A percentile compares a stretch with the other conserved stretches of the same genome.
Evolutionary conservation across 2,113 vertebrate species (phyloP).

Genomic region (Oryzias javanicus): DNA sequence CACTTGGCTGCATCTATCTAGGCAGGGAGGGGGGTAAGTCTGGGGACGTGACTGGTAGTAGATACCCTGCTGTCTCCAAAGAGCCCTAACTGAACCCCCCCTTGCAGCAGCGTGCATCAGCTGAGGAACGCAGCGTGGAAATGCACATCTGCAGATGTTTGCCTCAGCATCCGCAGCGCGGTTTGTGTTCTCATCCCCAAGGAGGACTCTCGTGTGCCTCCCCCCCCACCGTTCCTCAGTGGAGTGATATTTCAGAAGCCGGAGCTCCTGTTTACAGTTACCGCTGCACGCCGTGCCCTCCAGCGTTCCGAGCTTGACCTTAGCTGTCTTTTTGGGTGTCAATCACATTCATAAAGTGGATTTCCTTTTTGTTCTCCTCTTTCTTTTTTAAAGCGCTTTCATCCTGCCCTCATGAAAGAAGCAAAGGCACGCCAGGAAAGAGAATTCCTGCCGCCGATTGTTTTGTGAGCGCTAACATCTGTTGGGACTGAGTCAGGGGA

Average conservation of each 20-base stretch:
- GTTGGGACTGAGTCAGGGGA: neutral
- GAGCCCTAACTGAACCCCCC: constrained; percentile 69
- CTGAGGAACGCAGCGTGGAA: constrained; percentile 56
- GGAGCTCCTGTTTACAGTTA: neutral
- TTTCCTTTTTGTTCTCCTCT: constrained; percentile 1
- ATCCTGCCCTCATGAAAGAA: constrained; percentile 12
- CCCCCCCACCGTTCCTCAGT: neutral
- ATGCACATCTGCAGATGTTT: constrained; percentile 49
- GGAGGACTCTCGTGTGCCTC: neutral
- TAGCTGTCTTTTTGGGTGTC: constrained; percentile 19
- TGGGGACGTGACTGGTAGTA: constrained; percentile 47
- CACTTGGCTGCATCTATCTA: constrained; percentile 32
- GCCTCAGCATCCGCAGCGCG: neutral
- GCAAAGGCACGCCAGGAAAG: constrained; percentile 17
- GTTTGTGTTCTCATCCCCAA: no score
- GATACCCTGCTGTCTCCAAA: constrained; percentile 60
- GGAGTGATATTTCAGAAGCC: constrained; percentile 3
- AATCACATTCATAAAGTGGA: constrained; percentile 21
- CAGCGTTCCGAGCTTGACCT: constrained; percentile 8
- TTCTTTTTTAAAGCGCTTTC: neutral
- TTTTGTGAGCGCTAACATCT: constrained; percentile 41
- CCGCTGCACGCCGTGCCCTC: neutral
- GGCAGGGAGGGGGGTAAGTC: constrained; percentile 39
- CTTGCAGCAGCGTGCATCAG: constrained; percentile 47
- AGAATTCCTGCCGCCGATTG: neutral